Conservation (phyloP, 2,113 vertebrate species). For the Aramus guarauna region DNA sequence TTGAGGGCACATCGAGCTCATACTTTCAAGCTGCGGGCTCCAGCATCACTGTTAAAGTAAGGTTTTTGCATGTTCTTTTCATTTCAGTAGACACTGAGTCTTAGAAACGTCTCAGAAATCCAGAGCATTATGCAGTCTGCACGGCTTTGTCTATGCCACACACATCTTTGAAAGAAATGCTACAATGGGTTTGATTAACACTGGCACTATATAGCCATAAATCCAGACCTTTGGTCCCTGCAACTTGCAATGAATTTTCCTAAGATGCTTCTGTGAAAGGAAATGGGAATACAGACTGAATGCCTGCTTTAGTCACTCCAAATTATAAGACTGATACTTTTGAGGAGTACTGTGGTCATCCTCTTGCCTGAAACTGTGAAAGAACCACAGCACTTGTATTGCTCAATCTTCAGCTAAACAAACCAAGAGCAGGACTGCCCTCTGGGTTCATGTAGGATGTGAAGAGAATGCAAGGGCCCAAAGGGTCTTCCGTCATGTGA, state of each 20-base stretch:
- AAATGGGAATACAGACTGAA: neutral
- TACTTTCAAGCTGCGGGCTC: neutral
- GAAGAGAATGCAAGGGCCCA: neutral
- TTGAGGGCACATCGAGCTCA: neutral
- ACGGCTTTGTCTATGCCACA: neutral
- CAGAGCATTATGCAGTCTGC: neutral
- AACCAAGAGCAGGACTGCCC: neutral
- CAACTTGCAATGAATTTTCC: constrained; percentile 6
- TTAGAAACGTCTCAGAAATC: neutral
- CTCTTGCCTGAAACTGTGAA: neutral
- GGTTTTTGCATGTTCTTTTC: neutral
- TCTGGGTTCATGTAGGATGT: neutral
- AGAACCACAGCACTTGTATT: neutral
- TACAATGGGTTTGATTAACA: constrained; percentile 12
- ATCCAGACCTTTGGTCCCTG: neutral
- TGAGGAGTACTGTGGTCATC: neutral
- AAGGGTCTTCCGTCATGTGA: neutral
- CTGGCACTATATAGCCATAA: neutral
- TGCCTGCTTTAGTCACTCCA: neutral
- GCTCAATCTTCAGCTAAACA: neutral
- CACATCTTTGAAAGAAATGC: neutral
- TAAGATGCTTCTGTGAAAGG: neutral
- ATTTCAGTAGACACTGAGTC: neutral
- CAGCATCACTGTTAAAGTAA: neutral
- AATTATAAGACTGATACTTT: neutral